phyloP scores from a whole-genome alignment of 2,113 vertebrate species.

The Cyprinodon tularosa region DNA sequence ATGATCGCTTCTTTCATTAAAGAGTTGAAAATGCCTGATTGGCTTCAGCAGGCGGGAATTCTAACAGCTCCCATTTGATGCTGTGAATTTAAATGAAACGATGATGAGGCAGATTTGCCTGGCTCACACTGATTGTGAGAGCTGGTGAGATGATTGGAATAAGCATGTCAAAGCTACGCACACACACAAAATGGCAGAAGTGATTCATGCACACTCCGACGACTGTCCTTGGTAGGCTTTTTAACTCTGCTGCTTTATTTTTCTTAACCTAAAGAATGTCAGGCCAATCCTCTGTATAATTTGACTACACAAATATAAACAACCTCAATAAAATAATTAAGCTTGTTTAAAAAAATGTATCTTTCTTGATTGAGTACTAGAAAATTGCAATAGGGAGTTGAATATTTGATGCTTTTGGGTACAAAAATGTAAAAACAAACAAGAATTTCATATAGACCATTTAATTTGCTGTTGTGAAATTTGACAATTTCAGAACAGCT shows the following conservation, averaged over 20 bases:
- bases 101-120: slow-evolving; percentile 24
- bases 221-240: slow-evolving; percentile 38
- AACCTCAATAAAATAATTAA: not conserved
- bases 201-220: not conserved
- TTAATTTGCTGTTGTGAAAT: not conserved
- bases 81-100: slow-evolving; percentile 30
- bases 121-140: slow-evolving; percentile 18
- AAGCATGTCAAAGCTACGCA: not conserved
- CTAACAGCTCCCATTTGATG: slow-evolving; percentile 23
- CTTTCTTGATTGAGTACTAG: not conserved
- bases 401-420: not conserved
- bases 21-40: slow-evolving; percentile 8
- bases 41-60: slow-evolving; percentile 11
- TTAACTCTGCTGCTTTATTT: not conserved
- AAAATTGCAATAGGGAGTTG: not conserved
- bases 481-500: not conserved
- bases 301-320: too few species aligned
- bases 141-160: slow-evolving; percentile 7
- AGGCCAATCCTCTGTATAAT: not conserved
- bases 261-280: not conserved
- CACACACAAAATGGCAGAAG: slow-evolving; percentile 16
- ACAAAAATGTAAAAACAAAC: not conserved
- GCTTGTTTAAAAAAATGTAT: not conserved
- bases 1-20: slow-evolving; percentile 7
- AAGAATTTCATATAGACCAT: too few species aligned